phyloP scores from a whole-genome alignment of 2,113 vertebrate species.

The Colius striatus region DNA sequence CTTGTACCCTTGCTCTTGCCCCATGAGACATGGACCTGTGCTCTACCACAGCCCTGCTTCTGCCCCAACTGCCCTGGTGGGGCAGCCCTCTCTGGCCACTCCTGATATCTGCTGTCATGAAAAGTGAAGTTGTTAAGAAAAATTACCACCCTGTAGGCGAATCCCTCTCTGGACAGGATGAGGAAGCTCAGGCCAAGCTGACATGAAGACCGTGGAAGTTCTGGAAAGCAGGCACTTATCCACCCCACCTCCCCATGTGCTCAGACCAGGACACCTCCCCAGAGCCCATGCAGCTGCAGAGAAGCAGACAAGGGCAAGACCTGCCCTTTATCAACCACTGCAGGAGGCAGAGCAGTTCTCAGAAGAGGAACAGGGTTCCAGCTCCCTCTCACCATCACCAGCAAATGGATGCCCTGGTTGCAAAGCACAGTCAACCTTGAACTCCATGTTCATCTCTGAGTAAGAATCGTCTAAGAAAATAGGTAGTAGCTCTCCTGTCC shows the following conservation, averaged over 20 bases:
- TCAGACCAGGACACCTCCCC: fast-evolving
- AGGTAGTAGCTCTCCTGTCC: neutral
- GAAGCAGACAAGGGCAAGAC: neutral
- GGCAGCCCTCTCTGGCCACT: neutral
- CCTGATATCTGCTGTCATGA: neutral
- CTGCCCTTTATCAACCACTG: neutral
- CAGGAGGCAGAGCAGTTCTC: neutral
- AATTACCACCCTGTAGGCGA: neutral
- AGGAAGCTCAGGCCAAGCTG: neutral
- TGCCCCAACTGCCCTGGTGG: too few relatives aligned
- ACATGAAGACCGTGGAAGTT: neutral
- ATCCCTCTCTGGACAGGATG: neutral
- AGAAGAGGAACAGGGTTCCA: neutral
- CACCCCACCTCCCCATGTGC: fast-evolving
- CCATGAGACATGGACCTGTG: fast-evolving
- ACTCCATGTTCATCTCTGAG: fast-evolving
- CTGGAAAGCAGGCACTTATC: neutral
- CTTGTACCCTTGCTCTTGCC: neutral
- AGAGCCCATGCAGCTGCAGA: fast-evolving
- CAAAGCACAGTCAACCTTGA: neutral
- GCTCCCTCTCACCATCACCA: fast-evolving
- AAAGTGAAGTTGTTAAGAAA: neutral
- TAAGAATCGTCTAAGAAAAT: neutral
- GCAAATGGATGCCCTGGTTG: neutral
- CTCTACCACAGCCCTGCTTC: neutral